These are phyloP conservation scores for Solenopsis fugax DNA, from an alignment of 1,140 invertebrate species.

Conservation along the genomic window DNA sequence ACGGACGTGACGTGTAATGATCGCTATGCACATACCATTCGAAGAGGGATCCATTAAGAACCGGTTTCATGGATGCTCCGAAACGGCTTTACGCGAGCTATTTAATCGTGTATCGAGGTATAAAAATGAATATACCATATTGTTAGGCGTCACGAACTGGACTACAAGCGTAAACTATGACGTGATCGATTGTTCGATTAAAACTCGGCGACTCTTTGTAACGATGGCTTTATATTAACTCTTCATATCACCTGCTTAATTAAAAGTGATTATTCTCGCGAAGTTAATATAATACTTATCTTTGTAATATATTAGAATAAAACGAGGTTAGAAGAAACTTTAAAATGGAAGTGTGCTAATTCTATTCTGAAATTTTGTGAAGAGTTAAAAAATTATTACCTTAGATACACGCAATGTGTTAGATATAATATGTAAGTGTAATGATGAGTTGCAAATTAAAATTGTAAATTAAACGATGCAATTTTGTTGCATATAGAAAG, in stretches of 20 bases:
- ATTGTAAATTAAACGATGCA: not conserved
- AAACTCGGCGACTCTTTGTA: not conserved
- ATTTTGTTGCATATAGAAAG: not conserved
- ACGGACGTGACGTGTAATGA: slow-evolving; percentile 38
- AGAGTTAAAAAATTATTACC: slow-evolving; percentile 7
- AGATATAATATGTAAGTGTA: no score
- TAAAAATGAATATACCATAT: slow-evolving; percentile 26
- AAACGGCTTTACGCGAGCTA: slow-evolving; percentile 21
- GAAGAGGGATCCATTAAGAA: slow-evolving; percentile 47
- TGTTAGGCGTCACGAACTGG: not conserved
- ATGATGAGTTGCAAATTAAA: not conserved
- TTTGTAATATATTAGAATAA: not conserved
- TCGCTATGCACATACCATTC: slow-evolving; percentile 30
- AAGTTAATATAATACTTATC: slow-evolving; percentile 12
- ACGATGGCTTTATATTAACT: not conserved
- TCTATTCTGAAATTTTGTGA: slow-evolving; percentile 3
- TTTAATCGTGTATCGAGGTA: slow-evolving; percentile 29
- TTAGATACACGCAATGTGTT: no score
- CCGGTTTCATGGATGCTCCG: slow-evolving; percentile 20
- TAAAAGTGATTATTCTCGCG: slow-evolving; percentile 23
- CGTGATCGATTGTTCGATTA: not conserved
- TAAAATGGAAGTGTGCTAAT: not conserved
- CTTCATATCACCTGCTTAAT: slow-evolving; percentile 19
- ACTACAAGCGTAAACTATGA: not conserved
- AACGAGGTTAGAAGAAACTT: not conserved